phyloP scores from a whole-genome alignment of 2,888 invertebrate genomes.

The Polietes domitor region DNA sequence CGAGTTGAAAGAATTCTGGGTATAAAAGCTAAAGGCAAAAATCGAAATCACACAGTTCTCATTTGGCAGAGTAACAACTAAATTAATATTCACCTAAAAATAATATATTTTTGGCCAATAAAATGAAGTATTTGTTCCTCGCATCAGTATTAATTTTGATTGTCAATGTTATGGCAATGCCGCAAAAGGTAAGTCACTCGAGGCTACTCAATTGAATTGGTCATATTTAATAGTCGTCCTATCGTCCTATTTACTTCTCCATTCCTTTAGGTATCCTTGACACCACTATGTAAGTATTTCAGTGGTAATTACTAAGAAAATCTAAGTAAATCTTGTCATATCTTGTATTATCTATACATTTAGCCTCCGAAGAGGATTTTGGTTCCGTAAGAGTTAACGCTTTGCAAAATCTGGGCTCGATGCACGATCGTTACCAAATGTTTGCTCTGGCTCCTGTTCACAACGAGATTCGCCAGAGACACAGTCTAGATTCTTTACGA shows the following conservation, averaged over 20 bases:
- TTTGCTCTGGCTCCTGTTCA: conserved; percentile 54
- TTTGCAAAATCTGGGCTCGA: conserved; percentile 36
- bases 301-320: too few species aligned
- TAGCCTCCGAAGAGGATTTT: conserved; percentile 62
- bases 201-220: neutral
- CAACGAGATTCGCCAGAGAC: conserved; percentile 45
- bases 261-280: conserved; percentile 57
- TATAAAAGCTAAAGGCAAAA: conserved; percentile 55
- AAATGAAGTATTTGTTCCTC: conserved; percentile 56
- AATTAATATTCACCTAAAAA: neutral
- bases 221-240: neutral
- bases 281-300: conserved; percentile 54
- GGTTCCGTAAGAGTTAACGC: conserved; percentile 19
- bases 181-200: conserved; percentile 58
- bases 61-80: conserved; percentile 26
- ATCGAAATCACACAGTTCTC: conserved; percentile 40
- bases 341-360: neutral
- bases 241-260: neutral
- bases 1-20: neutral
- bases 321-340: too few species aligned
- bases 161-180: conserved; percentile 54
- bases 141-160: conserved; percentile 44
- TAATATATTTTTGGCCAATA: neutral
- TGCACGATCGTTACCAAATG: conserved; percentile 51
- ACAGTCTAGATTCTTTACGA: conserved; percentile 53